Percentiles rank a stretch among this genome's conserved stretches.
Conservation (phyloP, 2,113 vertebrate genomes). For the Chionomys nivalis region DNA sequence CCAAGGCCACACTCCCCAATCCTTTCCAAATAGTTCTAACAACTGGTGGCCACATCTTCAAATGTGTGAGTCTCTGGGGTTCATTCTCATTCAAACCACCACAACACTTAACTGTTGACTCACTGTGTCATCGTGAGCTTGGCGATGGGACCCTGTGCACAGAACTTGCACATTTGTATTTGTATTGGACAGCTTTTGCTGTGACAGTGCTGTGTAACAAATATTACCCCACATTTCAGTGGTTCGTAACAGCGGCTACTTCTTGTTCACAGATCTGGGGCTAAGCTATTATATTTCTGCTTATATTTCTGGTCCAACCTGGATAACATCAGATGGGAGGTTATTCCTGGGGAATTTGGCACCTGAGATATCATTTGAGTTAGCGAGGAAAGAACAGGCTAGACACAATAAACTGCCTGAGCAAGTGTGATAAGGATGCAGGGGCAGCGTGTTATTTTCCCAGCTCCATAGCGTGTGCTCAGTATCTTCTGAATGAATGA, state of each 20-base stretch:
- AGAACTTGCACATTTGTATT: background rate
- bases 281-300: background rate
- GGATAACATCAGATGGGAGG: rapidly evolving
- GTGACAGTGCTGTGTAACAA: background rate
- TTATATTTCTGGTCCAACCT: background rate
- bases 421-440: background rate
- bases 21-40: background rate
- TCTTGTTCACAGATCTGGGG: background rate
- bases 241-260: background rate
- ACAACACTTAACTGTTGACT: background rate
- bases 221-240: background rate
- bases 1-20: background rate
- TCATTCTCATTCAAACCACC: background rate
- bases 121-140: background rate
- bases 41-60: background rate
- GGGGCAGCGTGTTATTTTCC: background rate
- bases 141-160: no score
- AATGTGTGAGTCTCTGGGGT: background rate
- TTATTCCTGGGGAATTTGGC: background rate
- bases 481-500: background rate
- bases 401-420: background rate
- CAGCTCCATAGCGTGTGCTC: background rate
- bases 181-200: background rate
- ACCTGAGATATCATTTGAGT: background rate
- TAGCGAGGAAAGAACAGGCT: background rate